Evolutionary conservation across 2,797 vertebrate species (phyloP), one percentile per base, ranked within the genome.

Genomic region (Coracias cyanogaster): DNA sequence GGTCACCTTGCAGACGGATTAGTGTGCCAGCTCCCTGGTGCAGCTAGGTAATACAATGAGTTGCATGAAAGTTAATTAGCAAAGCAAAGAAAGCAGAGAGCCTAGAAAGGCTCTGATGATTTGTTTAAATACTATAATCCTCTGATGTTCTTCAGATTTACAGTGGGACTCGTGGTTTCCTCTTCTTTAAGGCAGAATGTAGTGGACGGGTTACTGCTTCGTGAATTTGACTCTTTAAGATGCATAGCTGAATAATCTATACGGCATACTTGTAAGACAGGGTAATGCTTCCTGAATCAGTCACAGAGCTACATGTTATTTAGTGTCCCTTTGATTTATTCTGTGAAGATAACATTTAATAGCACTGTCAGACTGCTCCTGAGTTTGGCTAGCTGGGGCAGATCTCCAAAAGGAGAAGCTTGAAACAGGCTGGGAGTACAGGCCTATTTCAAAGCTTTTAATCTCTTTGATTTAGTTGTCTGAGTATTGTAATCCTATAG

Each of bases 1-100:
- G 86, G 93, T 97, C 96, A 96, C 95, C 96, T 96, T 96, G 94
- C 94, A 95, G 94, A 93, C 80, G 90, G 95, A 96, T 97, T 96
- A 96, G 35, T 31, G 83, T 85, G 90, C 89, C 51, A 37, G 81
- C 74, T 95, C 83, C 86, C 89, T 67, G 66, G 93, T 92, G 86
- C 77, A 89, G 86, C 78, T 66, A 73, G 92, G 88, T 94, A 94
- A 92, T 62, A 93, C 86, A 94, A 41, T 41, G 81, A 93, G 89
- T 86, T 93, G 73, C 81, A 64, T 60, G 70, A 79, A 97, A 94
- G 92, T 95, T 96, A 94, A 97, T 96, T 96, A 97, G 90, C 81
- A 94, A 92, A 94, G 74, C 93, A 96, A 95, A 97, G 94, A 95
- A 94, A 95, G 89, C 78, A 70, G 64, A 87, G 39, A 89, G 48